phyloP scores from a whole-genome alignment of 2,797 vertebrate genomes.

The Pseudochaenichthys georgianus region DNA sequence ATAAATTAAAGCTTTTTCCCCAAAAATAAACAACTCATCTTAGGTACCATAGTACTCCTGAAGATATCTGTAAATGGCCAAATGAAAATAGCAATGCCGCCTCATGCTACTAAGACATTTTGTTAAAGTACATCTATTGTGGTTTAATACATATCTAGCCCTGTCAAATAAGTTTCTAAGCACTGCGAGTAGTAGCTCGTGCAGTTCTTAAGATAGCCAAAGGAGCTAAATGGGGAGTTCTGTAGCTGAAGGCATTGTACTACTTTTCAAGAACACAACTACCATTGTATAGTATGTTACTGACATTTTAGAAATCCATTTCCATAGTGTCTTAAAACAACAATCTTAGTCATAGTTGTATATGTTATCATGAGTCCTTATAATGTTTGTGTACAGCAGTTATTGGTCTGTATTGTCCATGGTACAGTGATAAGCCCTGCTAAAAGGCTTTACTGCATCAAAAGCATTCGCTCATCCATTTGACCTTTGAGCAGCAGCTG shows the following conservation, averaged over 20 bases:
- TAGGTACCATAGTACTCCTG: not conserved
- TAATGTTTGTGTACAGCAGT: not conserved
- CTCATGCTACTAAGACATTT: not conserved
- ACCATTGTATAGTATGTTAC: not conserved
- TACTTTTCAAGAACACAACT: not conserved
- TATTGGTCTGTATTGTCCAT: constrained; percentile 1
- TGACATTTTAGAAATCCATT: not conserved
- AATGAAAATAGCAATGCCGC: not conserved
- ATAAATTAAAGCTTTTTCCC: no score
- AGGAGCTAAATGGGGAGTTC: constrained; percentile 16
- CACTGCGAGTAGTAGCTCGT: not conserved
- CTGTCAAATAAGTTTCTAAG: not conserved
- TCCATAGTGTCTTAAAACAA: constrained; percentile 2
- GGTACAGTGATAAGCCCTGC: constrained; percentile 4
- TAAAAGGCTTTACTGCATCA: constrained; percentile 13
- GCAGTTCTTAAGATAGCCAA: constrained; percentile 31
- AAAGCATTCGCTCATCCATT: not conserved
- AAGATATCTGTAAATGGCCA: not conserved
- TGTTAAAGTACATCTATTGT: not conserved
- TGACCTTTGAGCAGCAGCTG: constrained; percentile 30
- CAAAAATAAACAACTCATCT: no score
- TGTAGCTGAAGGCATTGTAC: constrained; percentile 14
- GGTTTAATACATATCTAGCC: not conserved
- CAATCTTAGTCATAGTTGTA: not conserved
- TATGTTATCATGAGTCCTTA: constrained; percentile 8